Evolutionary conservation across 2,113 vertebrate genomes (phyloP), one percentile per base, ranked within the genome.

Genomic region (Eulacestoma nigropectus): DNA sequence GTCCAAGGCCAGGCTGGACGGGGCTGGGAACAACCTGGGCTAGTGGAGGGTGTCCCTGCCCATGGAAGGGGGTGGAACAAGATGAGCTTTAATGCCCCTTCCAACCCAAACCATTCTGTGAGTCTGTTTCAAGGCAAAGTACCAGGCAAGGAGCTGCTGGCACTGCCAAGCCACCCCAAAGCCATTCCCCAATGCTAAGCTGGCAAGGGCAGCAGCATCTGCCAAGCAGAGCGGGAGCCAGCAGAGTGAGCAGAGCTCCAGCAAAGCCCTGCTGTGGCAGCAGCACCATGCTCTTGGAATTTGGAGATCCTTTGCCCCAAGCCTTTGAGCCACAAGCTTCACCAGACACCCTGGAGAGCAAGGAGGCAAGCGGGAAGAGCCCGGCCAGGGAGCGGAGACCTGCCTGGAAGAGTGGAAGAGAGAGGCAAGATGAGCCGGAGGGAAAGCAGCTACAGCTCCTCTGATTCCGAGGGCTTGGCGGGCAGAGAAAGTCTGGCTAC

Each of bases 401-500:
- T 98, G 98, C 97, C 98, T 98, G 98, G 91, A 96, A 82, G 47
- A 97, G 95, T 73, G 92, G 97, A 97, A 92, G 91, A 97, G 96
- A 97, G 92, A 97, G 96, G 96, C 98, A 96, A 97, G 95, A 95
- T 97, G 96, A 97, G 96, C 96, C 83, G 90, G 95, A 96, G 95
- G 92, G 96, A 93, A 91, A 94, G 94, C 97, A 97, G 97, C 98
- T 99, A 99, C 97, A 99, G 98, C 98, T 99, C 98, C 97, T 99
- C 98, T 62, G 98, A 98, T 95, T 99, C 98, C 44, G 98, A 98
- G 98, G 98, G 97, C 92, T 98, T 98, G 93, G 98, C 37, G 84
- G 98, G 98, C 96, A 98, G 98, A 70, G 99, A 98, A 95, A 99
- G 98, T 89, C 98, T 98, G 97, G 98, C 97, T 95, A 99, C 98